Conservation (phyloP, 2,113 vertebrate species). For the Caranx ignobilis region DNA sequence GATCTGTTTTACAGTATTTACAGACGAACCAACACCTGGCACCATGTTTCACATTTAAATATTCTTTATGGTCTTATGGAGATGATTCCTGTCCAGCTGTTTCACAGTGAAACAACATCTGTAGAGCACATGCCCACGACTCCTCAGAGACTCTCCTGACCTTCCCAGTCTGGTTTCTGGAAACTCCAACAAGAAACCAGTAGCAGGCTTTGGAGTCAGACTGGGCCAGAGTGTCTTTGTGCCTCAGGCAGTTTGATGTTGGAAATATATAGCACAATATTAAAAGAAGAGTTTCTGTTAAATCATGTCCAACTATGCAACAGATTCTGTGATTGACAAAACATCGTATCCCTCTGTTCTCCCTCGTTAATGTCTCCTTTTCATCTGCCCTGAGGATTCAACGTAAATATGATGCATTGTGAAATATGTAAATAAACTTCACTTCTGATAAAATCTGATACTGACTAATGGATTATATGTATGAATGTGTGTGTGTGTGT, state of each 20-base stretch:
- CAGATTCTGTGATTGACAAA: conserved; percentile 17
- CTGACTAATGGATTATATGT: not conserved
- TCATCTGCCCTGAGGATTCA: conserved; percentile 7
- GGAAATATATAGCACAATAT: conserved; percentile 5
- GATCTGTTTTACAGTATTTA: not conserved
- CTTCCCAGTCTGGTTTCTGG: not conserved
- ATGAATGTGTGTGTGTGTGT: too few species aligned
- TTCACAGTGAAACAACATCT: not conserved
- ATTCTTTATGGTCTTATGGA: not conserved
- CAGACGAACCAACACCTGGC: not conserved
- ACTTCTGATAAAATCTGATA: conserved; percentile 39
- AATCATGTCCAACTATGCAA: conserved; percentile 74
- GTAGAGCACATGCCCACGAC: not conserved
- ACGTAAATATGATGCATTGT: conserved; percentile 18
- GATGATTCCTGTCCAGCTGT: not conserved
- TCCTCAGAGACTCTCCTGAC: not conserved
- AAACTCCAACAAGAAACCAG: conserved; percentile 3
- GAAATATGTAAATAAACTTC: conserved; percentile 61
- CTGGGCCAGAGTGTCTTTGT: not conserved
- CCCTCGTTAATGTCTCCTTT: not conserved
- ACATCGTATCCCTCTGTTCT: not conserved
- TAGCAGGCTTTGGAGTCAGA: not conserved
- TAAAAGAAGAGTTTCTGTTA: conserved; percentile 11
- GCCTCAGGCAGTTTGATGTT: not conserved
- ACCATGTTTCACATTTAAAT: not conserved